Conservation (phyloP, 2,888 invertebrate species). For the Oscheius sp. region DNA sequence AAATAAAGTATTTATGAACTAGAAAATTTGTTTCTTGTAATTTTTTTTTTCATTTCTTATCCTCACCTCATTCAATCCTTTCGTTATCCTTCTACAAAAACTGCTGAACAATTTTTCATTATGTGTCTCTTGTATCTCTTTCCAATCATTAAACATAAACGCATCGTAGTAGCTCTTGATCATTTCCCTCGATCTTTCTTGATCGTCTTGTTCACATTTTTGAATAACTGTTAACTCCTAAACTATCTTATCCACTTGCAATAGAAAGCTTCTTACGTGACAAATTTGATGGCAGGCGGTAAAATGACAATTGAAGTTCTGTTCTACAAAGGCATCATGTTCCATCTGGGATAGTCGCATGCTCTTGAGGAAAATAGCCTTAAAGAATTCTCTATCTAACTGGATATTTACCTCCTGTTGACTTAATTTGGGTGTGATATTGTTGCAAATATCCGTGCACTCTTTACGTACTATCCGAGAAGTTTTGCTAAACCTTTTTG, state of each 20-base stretch:
- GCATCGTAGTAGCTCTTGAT: slow-evolving; percentile 45
- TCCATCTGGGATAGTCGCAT: slow-evolving; percentile 24
- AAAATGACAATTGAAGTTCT: slow-evolving; percentile 46
- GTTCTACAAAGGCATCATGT: slow-evolving; percentile 36
- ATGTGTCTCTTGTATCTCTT: slow-evolving; percentile 32
- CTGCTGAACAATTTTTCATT: slow-evolving; percentile 47
- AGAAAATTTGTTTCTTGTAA: background rate
- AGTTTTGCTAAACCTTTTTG: slow-evolving; percentile 34
- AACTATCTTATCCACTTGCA: slow-evolving; percentile 4
- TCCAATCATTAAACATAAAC: slow-evolving; percentile 38
- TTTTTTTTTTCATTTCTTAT: background rate
- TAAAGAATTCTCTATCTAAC: too few species aligned
- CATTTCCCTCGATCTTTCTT: slow-evolving; percentile 25
- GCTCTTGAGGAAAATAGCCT: slow-evolving; percentile 9
- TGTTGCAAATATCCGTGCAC: slow-evolving; percentile 44
- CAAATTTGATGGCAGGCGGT: slow-evolving; percentile 51
- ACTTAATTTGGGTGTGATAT: slow-evolving; percentile 11
- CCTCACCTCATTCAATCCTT: slow-evolving; percentile 42
- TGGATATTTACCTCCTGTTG: slow-evolving; percentile 16
- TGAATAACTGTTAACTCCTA: slow-evolving; percentile 43
- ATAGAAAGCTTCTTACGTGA: slow-evolving; percentile 35
- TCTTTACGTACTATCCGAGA: slow-evolving; percentile 40
- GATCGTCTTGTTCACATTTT: slow-evolving; percentile 37
- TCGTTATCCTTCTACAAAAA: slow-evolving; percentile 47
- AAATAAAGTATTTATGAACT: too few species aligned